Conservation (phyloP, 53 echinoderm and acorn worm species). For the Zoroaster sp. region DNA sequence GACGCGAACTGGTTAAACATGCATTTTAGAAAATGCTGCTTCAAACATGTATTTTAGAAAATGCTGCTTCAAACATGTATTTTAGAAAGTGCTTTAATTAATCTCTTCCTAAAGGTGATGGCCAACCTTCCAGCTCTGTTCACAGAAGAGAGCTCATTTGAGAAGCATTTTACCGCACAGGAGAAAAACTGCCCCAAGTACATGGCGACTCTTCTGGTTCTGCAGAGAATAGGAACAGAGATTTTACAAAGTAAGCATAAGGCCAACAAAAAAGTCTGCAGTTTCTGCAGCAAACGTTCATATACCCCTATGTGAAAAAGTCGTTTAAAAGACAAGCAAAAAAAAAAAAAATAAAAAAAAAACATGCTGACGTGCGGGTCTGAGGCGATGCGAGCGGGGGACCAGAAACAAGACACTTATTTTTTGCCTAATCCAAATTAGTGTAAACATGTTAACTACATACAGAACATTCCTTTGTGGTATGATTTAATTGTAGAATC, state of each 20-base stretch:
- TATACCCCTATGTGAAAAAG: too few relatives aligned
- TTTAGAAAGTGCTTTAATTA: not conserved
- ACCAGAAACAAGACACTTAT: too few relatives aligned
- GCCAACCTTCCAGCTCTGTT: slow-evolving; percentile 40
- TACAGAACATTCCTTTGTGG: too few relatives aligned
- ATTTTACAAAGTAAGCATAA: slow-evolving; percentile 65
- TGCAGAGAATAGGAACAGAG: slow-evolving; percentile 69
- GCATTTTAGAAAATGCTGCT: not conserved
- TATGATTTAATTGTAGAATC: too few relatives aligned
- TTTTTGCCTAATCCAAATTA: too few relatives aligned
- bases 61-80: not conserved
- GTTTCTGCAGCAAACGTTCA: too few relatives aligned
- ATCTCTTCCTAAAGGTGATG: slow-evolving; percentile 8
- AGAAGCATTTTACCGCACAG: slow-evolving; percentile 74
- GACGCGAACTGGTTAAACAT: not conserved
- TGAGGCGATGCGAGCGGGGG: too few relatives aligned
- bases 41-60: not conserved
- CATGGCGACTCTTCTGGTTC: slow-evolving; percentile 72
- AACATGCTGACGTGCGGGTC: too few relatives aligned
- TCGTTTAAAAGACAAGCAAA: too few relatives aligned
- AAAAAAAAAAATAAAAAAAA: too few relatives aligned
- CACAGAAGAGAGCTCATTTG: slow-evolving; percentile 59
- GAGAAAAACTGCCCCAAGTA: slow-evolving; percentile 65
- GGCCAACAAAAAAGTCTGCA: too few relatives aligned
- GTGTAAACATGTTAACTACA: too few relatives aligned